phyloP scores from a whole-genome alignment of 2,888 invertebrate species.

The Arge pagana region DNA sequence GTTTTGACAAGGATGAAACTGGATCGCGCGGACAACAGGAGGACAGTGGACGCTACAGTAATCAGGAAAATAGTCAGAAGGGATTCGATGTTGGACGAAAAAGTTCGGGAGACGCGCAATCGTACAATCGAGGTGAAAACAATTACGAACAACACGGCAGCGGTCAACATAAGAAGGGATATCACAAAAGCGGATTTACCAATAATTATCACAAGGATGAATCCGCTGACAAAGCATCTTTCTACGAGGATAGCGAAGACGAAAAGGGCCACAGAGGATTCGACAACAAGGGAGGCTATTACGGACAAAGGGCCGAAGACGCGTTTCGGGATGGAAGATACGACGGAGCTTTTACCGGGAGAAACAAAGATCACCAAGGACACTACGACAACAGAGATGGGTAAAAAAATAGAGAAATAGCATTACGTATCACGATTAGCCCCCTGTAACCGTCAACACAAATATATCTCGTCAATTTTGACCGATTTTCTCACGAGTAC shows the following conservation, averaged over 20 bases:
- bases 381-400: constrained; percentile 35
- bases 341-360: constrained; percentile 30
- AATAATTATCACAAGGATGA: constrained; percentile 75
- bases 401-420: no score
- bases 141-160: constrained; percentile 32
- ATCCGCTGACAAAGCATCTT: constrained; percentile 70
- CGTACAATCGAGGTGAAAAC: constrained; percentile 36
- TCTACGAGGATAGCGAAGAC: constrained; percentile 67
- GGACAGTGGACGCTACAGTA: constrained; percentile 60
- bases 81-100: constrained; percentile 59
- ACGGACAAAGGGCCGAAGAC: constrained; percentile 40
- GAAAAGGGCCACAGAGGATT: constrained; percentile 54
- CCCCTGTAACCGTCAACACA: no score
- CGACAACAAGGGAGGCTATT: constrained; percentile 47
- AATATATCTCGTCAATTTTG: no score
- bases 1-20: constrained; percentile 30
- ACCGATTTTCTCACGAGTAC: no score
- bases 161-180: constrained; percentile 68
- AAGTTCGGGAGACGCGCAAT: constrained; percentile 57
- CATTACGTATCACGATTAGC: no score
- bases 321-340: constrained; percentile 33
- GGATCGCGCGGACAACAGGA: constrained; percentile 32
- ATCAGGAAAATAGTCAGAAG: constrained; percentile 60
- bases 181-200: constrained; percentile 71
- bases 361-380: constrained; percentile 26